Base-by-base conservation (phyloP, 2,113 vertebrate genomes). In the Ptilonorhynchus violaceus region DNA sequence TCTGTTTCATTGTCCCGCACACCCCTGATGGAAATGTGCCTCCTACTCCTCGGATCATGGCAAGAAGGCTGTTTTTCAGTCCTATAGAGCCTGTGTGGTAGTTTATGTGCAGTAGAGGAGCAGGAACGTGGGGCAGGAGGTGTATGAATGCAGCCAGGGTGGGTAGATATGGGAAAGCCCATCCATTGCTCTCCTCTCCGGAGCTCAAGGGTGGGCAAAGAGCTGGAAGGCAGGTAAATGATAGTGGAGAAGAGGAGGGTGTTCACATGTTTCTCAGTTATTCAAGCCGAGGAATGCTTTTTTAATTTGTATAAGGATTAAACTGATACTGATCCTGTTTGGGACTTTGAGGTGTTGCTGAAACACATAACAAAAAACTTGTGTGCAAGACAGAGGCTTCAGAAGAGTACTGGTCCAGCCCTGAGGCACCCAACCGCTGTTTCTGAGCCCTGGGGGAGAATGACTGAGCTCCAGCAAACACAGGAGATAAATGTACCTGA, bases 161-260 rank as follows among this genome's bases (percentile, higher is more conserved):
- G 19, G 27, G 18, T 2, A 53, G 85, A 5, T 5, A 4, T 0
- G 5, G 72, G 46, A 17, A 68, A 80, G 10, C 6, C 4, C 42
- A 7, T 35, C 0, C 52, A 30, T 27, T 1, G 0, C 52, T 37
- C 28, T n/a, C 11, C 23, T 66, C 14, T 42, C 20, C 0, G 0
- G 47, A 28, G 47, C 52, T 62, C 1, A 1, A 27, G 60, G 37
- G 14, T 82, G 22, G 30, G n/a, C 35, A 41, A 31, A 58, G 63
- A 77, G 49, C n/a, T 62, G n/a, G 33, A 73, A 41, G 46, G 31
- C 33, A 33, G 49, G 23, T 21, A 66, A 47, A 50, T 19, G 2
- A 30, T 12, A 39, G 53, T 0, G 0, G 19, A 82, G 37, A 74
- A 55, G 35, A 82, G 25, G 9, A 73, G 7, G 11, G 10, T 64